Evolutionary conservation across 2,797 vertebrate genomes (phyloP).

Genomic region (Sebastes kiyomatsui): DNA sequence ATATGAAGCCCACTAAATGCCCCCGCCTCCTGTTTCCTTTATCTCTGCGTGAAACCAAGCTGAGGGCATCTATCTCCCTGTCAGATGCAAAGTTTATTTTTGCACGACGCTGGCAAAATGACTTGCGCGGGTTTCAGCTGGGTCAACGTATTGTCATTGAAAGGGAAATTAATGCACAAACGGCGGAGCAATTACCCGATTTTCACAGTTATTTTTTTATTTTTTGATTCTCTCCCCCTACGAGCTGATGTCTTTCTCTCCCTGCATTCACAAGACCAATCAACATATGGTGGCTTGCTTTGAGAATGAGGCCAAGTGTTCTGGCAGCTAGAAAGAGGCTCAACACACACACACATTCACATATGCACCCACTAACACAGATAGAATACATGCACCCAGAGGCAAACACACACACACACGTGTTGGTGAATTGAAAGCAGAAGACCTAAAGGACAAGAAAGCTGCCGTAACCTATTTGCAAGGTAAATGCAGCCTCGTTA

Average conservation of each 20-base stretch:
- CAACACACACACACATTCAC: not conserved
- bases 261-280: constrained; percentile 34
- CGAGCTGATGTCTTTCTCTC: not conserved
- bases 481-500: constrained; percentile 77
- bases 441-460: constrained; percentile 36
- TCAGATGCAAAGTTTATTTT: constrained; percentile 61
- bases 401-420: not conserved
- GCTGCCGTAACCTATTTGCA: constrained; percentile 69
- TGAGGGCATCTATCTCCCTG: constrained; percentile 62
- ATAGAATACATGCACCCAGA: not conserved
- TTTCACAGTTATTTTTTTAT: not conserved
- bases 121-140: constrained; percentile 28
- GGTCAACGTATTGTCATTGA: constrained; percentile 54
- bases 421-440: constrained; percentile 25
- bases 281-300: constrained; percentile 66
- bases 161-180: constrained; percentile 58
- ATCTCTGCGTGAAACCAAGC: constrained; percentile 32
- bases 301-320: constrained; percentile 68
- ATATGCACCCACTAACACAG: not conserved
- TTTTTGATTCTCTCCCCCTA: not conserved
- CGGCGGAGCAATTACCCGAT: constrained; percentile 39
- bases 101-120: constrained; percentile 39
- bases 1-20: constrained; percentile 13
- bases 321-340: constrained; percentile 39
- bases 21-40: constrained; percentile 10